phyloP scores from a whole-genome alignment of 2,797 vertebrate genomes.

The Gallinago solitaria region DNA sequence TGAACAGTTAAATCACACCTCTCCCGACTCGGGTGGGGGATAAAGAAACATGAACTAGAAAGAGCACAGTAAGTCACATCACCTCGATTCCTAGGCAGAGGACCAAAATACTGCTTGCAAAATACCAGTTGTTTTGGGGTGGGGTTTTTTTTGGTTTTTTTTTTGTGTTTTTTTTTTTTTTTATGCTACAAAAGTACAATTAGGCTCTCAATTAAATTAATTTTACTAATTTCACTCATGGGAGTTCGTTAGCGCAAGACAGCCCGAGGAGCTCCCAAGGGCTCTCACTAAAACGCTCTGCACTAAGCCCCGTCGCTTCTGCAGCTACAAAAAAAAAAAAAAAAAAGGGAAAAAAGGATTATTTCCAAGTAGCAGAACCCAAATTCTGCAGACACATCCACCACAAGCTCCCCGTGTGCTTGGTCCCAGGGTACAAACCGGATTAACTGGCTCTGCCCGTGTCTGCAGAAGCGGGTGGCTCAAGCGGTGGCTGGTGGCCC shows the following conservation, averaged over 20 bases:
- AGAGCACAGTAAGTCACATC: neutral
- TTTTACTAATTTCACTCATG: neutral
- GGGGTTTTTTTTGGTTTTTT: no score
- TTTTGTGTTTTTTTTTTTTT: neutral
- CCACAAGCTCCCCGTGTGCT: accelerated
- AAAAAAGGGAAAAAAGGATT: accelerated
- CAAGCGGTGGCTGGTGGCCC: accelerated
- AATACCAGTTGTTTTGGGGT: neutral
- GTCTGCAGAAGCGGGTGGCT: neutral
- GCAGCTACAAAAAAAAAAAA: neutral
- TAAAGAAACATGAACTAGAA: neutral
- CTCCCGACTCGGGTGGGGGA: neutral
- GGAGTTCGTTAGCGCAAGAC: neutral
- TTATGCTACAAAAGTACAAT: neutral
- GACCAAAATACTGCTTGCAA: neutral
- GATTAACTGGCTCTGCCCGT: neutral
- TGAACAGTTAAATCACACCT: neutral
- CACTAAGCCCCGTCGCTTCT: accelerated
- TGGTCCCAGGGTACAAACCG: neutral
- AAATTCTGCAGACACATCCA: neutral
- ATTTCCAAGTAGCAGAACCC: neutral
- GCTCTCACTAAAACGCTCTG: neutral
- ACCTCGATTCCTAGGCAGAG: neutral
- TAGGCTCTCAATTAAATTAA: neutral
- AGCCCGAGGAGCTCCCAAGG: neutral